Conservation (phyloP, 2,888 invertebrate species). For the Protophormia terraenovae region DNA sequence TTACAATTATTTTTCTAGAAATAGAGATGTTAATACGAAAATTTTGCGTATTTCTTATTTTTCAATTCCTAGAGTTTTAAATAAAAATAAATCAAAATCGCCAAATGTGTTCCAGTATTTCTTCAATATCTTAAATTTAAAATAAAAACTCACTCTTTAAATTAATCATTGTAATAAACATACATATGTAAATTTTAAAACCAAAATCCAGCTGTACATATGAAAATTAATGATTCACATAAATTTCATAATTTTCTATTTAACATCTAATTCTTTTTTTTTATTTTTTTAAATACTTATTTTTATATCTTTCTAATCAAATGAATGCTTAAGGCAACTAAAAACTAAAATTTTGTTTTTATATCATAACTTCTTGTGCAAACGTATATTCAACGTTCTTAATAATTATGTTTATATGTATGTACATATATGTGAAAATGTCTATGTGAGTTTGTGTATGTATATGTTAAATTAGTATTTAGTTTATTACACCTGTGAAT, state of each 20-base stretch:
- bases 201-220: too few species aligned
- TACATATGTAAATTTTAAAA: too few species aligned
- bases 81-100: too few species aligned
- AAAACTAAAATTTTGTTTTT: not conserved
- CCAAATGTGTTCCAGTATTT: too few species aligned
- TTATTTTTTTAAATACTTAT: not conserved
- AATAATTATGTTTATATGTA: not conserved
- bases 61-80: too few species aligned
- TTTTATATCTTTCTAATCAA: not conserved
- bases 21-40: too few species aligned
- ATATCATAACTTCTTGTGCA: too few species aligned
- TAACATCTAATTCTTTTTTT: not conserved
- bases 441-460: not conserved
- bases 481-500: constrained; percentile 50
- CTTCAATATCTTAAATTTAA: too few species aligned
- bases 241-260: not conserved
- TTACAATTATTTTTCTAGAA: too few species aligned
- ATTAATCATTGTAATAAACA: too few species aligned
- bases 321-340: constrained; percentile 3
- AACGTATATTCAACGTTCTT: not conserved
- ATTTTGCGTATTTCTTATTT: too few species aligned
- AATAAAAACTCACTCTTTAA: not conserved
- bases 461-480: constrained; percentile 16
- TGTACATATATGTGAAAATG: not conserved
- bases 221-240: not conserved